Percentiles rank a stretch among this genome's conserved stretches.
Evolutionary conservation across 2,888 invertebrate genomes (phyloP).

Genomic region (Margaritifera margaritifera): DNA sequence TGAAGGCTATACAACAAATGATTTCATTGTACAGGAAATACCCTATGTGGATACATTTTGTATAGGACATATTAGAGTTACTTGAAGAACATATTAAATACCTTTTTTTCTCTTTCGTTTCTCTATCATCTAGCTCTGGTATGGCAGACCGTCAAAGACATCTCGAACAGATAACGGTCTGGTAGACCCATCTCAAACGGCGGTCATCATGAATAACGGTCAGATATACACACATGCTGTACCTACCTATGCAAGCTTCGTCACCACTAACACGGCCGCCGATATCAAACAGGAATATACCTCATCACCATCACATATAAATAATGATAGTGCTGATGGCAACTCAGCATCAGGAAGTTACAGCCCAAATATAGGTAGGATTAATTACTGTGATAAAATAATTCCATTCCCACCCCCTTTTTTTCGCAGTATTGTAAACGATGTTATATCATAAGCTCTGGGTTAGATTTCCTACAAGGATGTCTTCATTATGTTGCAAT

Average conservation of each 20-base stretch:
- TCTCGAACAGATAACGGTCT: conserved; percentile 38
- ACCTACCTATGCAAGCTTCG: conserved; percentile 38
- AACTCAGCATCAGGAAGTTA: conserved; percentile 14
- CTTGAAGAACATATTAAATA: background rate
- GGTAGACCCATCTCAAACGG: conserved; percentile 26
- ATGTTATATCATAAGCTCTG: too few species aligned
- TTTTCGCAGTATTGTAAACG: too few species aligned
- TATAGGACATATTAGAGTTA: background rate
- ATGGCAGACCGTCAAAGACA: conserved; percentile 26
- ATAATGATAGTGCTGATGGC: conserved; percentile 14
- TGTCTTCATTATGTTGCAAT: too few species aligned
- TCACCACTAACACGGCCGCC: conserved; percentile 17
- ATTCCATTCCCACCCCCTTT: too few species aligned
- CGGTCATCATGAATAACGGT: conserved; percentile 33
- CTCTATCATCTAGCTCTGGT: conserved; percentile 19
- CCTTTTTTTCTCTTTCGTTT: conserved; percentile 6
- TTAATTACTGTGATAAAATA: too few species aligned
- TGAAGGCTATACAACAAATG: too few species aligned
- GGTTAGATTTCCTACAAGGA: too few species aligned
- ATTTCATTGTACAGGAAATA: too few species aligned
- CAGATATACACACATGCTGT: conserved; percentile 36
- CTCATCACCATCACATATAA: conserved; percentile 31
- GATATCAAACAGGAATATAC: conserved; percentile 39
- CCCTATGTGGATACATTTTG: background rate
- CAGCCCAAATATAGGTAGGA: conserved; percentile 30